These are phyloP conservation scores for Nesoenas mayeri DNA, from an alignment of 2,113 vertebrate genomes.

Conservation along the genomic window DNA sequence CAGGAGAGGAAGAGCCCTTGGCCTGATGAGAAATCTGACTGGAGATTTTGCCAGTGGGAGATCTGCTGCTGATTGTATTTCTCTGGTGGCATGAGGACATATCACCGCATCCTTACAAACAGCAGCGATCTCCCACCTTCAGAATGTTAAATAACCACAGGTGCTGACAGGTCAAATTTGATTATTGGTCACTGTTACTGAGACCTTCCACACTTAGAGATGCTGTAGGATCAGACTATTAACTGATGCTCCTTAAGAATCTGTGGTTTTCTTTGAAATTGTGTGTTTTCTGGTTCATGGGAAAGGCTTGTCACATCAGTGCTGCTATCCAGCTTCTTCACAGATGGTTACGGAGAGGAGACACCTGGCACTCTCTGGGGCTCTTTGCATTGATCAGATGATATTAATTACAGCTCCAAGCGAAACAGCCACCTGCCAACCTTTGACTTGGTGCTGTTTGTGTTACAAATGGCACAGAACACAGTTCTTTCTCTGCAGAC, in stretches of 20 bases:
- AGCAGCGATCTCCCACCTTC: background rate
- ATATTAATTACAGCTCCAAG: background rate
- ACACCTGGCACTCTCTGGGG: background rate
- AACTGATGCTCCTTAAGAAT: background rate
- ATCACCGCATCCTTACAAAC: background rate
- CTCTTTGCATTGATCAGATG: background rate
- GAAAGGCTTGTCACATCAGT: background rate
- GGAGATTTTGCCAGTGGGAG: background rate
- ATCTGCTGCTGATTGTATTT: background rate
- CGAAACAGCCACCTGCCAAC: background rate
- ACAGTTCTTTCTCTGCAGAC: background rate
- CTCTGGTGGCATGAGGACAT: background rate
- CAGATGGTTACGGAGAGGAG: constrained; percentile 10
- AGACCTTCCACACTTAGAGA: background rate
- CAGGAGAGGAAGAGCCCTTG: background rate
- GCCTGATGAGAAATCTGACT: background rate
- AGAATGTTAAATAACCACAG: background rate
- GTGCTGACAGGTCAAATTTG: background rate
- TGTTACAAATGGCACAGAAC: background rate
- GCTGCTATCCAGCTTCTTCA: background rate
- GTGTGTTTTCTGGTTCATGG: background rate
- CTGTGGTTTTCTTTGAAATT: background rate
- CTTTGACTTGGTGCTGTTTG: background rate
- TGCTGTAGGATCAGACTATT: background rate
- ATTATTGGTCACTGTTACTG: background rate